Evolutionary conservation across 2,888 invertebrate genomes (phyloP).

Genomic region (Scaptomyza caliginosa): DNA sequence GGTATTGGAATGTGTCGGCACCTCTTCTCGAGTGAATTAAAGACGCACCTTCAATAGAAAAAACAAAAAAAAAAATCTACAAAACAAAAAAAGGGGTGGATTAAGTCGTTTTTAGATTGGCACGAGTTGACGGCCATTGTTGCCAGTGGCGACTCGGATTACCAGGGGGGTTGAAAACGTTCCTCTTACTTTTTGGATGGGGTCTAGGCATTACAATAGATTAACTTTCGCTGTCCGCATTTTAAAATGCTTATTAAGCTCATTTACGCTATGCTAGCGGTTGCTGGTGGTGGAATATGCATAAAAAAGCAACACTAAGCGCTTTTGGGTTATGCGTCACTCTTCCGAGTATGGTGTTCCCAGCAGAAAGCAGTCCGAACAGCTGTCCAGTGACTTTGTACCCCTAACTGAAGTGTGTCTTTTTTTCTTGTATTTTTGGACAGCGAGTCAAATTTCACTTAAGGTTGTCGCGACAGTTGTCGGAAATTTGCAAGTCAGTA

Average conservation of each 20-base stretch:
- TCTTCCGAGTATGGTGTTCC: neutral
- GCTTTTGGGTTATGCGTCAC: slow-evolving; percentile 37
- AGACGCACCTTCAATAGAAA: slow-evolving; percentile 18
- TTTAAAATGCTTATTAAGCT: slow-evolving; percentile 49
- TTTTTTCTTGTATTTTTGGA: slow-evolving; percentile 15
- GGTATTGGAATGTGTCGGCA: slow-evolving; percentile 36
- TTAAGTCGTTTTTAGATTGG: slow-evolving; percentile 30
- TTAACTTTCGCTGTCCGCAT: slow-evolving; percentile 42
- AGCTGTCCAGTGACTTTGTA: slow-evolving; percentile 30
- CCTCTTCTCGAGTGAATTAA: slow-evolving; percentile 35
- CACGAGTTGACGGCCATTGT: slow-evolving; percentile 45
- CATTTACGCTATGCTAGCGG: slow-evolving; percentile 16
- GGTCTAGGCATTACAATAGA: slow-evolving; percentile 25
- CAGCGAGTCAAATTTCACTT: slow-evolving; percentile 62
- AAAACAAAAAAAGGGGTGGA: slow-evolving; percentile 44
- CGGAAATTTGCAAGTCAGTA: slow-evolving; percentile 46
- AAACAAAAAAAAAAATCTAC: neutral
- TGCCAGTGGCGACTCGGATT: slow-evolving; percentile 35
- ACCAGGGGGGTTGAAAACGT: slow-evolving; percentile 30
- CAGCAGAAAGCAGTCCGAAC: slow-evolving; percentile 12
- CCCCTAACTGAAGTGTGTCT: neutral
- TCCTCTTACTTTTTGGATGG: neutral
- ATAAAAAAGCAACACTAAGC: slow-evolving; percentile 31
- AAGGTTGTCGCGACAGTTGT: slow-evolving; percentile 39
- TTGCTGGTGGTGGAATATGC: neutral